A percentile compares a stretch with the other conserved stretches of the same genome.
phyloP scores from a whole-genome alignment of 2,797 vertebrate species.

The Lacerta agilis region DNA sequence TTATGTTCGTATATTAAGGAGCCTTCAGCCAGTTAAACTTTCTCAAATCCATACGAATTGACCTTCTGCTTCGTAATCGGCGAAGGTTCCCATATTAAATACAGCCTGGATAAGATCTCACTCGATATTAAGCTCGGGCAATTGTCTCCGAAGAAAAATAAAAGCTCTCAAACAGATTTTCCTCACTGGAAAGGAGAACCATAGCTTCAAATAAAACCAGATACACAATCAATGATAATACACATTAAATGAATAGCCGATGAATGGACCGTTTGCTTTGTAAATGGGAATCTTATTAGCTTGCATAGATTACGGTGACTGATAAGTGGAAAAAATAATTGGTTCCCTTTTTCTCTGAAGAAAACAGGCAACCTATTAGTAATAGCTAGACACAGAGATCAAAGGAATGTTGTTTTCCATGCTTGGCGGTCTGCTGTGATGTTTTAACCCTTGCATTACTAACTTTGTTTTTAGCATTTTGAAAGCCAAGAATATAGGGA shows the following conservation, averaged over 20 bases:
- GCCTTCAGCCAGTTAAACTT: slow-evolving; percentile 13
- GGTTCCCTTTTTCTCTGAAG: slow-evolving; percentile 25
- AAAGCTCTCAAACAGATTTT: slow-evolving; percentile 28
- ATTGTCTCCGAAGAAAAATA: slow-evolving; percentile 50
- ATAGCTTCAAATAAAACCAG: slow-evolving; percentile 55
- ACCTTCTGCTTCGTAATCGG: slow-evolving; percentile 10
- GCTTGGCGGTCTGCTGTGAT: not conserved
- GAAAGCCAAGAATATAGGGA: not conserved
- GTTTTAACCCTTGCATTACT: slow-evolving; percentile 2
- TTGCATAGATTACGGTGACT: slow-evolving; percentile 44
- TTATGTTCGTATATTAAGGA: not conserved
- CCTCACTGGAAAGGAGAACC: slow-evolving; percentile 24
- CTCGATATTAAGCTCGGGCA: slow-evolving; percentile 39
- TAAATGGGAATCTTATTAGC: slow-evolving; percentile 54
- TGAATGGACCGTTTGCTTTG: slow-evolving; percentile 26
- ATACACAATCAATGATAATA: slow-evolving; percentile 27
- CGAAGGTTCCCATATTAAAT: not conserved
- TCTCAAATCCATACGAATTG: slow-evolving; percentile 19
- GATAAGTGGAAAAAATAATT: slow-evolving; percentile 63
- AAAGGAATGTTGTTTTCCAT: slow-evolving; percentile 40
- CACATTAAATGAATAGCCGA: slow-evolving; percentile 27
- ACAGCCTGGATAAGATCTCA: slow-evolving; percentile 25
- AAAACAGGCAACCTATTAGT: slow-evolving; percentile 54
- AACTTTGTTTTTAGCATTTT: not conserved
- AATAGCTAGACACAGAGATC: not conserved